Evolutionary conservation across 2,113 vertebrate genomes (phyloP).

Genomic region (Falco punctatus): DNA sequence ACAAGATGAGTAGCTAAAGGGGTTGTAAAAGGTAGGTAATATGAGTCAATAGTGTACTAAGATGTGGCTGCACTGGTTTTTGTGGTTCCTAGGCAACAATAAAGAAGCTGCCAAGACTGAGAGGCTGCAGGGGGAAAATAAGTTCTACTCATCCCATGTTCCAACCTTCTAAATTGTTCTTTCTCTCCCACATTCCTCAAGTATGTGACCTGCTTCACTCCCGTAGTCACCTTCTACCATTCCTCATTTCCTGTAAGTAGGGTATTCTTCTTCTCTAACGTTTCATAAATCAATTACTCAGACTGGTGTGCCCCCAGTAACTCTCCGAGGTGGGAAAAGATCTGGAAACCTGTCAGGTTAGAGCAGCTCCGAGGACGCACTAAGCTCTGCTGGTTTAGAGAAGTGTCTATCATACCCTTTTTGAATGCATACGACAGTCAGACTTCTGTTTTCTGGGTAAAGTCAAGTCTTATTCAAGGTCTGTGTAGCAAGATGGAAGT

Average conservation of each 20-base stretch:
- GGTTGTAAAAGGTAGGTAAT: neutral
- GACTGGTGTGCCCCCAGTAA: neutral
- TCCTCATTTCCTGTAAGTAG: neutral
- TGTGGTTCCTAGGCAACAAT: neutral
- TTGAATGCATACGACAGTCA: neutral
- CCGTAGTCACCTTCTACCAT: neutral
- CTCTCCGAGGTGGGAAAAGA: neutral
- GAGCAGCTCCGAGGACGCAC: neutral
- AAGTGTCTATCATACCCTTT: neutral
- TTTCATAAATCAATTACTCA: neutral
- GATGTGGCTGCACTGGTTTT: fast-evolving
- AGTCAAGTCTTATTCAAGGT: neutral
- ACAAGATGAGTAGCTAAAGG: neutral
- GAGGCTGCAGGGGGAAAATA: neutral
- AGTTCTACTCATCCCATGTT: neutral
- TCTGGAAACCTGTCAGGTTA: neutral
- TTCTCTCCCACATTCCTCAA: neutral
- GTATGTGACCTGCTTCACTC: neutral
- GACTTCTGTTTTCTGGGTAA: neutral
- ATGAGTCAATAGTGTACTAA: neutral
- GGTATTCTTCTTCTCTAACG: neutral
- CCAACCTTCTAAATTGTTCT: neutral
- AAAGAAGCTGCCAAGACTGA: neutral
- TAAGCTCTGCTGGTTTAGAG: neutral
- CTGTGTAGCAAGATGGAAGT: neutral